Conservation (phyloP, 2,797 vertebrate genomes). For the Onychomys arenicola region DNA sequence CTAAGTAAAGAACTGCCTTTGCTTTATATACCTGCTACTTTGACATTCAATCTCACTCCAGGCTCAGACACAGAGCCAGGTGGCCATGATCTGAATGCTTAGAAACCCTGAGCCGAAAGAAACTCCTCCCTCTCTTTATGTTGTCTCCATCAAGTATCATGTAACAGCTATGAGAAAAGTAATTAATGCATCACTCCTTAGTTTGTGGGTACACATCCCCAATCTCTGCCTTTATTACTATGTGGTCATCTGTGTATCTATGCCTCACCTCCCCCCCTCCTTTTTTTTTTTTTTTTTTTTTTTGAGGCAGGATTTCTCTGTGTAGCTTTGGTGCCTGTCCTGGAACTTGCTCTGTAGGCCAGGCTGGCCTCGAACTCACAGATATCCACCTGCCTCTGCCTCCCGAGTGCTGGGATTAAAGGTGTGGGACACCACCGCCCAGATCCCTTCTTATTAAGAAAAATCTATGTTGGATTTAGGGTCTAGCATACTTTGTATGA, state of each 20-base stretch:
- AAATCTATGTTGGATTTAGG: background rate
- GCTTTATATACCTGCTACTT: background rate
- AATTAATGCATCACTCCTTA: background rate
- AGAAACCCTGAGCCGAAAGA: background rate
- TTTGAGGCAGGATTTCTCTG: no score
- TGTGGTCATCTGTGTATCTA: background rate
- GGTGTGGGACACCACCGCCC: no score
- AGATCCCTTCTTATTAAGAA: background rate
- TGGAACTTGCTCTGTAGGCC: no score
- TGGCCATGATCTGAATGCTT: background rate
- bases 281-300: no score
- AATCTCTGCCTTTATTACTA: background rate
- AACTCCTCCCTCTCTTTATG: no score
- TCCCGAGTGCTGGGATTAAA: no score
- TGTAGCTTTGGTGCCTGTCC: no score
- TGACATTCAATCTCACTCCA: background rate
- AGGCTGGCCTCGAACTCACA: no score
- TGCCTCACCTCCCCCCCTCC: no score
- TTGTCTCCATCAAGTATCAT: background rate
- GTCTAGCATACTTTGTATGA: no score
- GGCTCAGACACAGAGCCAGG: background rate
- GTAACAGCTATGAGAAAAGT: background rate
- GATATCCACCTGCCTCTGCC: no score
- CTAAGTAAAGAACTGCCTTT: background rate
- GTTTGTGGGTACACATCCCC: background rate